phyloP scores from a whole-genome alignment of 2,888 invertebrate species.

The Eristalinus sepulchralis region DNA sequence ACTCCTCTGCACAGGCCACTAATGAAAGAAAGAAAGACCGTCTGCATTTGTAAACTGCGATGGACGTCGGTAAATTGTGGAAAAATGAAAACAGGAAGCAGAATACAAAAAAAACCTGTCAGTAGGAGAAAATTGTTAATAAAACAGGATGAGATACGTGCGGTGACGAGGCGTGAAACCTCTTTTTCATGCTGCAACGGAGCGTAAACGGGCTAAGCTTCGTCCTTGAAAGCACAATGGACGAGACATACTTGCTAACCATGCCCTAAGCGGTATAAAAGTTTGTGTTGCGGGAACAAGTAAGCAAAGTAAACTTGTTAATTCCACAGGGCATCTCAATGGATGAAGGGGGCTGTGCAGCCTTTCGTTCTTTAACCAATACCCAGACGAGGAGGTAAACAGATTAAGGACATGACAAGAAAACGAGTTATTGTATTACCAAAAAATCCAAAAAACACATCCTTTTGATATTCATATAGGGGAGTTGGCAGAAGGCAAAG shows the following conservation, averaged over 20 bases:
- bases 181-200: not conserved
- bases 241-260: not conserved
- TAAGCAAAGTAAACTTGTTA: constrained; percentile 19
- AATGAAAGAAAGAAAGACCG: constrained; percentile 44
- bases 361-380: constrained; percentile 22
- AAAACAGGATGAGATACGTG: constrained; percentile 59
- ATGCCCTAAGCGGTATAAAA: constrained; percentile 18
- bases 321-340: constrained; percentile 32
- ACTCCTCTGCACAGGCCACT: not conserved
- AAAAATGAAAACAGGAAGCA: not conserved
- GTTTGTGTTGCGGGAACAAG: constrained; percentile 11
- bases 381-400: not conserved
- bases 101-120: constrained; percentile 26
- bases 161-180: constrained; percentile 58
- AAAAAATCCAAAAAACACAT: too few species aligned
- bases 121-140: constrained; percentile 54
- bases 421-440: constrained; percentile 18
- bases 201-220: not conserved
- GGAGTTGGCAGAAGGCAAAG: too few species aligned
- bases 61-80: constrained; percentile 6
- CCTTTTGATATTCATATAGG: too few species aligned
- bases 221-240: constrained; percentile 1
- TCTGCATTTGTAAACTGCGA: constrained; percentile 15
- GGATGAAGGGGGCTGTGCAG: constrained; percentile 9
- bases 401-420: not conserved